Percentiles rank a stretch among this genome's conserved stretches.
Conservation (phyloP, 2,797 vertebrate genomes). For the Spinibarbus caldwelli region DNA sequence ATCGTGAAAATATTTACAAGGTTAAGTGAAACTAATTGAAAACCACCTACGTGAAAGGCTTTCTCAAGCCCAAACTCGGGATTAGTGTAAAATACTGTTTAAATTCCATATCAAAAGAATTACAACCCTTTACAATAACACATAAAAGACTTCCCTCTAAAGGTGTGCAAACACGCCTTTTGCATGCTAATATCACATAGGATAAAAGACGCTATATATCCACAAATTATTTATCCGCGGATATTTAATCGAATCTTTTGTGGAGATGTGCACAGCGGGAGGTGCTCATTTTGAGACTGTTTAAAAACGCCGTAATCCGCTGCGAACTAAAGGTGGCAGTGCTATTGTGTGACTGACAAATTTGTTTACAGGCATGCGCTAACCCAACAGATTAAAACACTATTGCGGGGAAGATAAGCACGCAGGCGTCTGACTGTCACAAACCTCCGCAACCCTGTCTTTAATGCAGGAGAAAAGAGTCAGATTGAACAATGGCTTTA, state of each 20-base stretch:
- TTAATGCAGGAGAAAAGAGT: conserved; percentile 61
- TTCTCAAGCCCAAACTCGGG: conserved; percentile 32
- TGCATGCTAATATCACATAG: conserved; percentile 55
- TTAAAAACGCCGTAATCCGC: conserved; percentile 77
- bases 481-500: conserved; percentile 79
- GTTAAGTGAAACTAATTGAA: conserved; percentile 60
- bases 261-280: conserved; percentile 72
- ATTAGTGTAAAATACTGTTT: conserved; percentile 60
- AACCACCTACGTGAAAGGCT: conserved; percentile 62
- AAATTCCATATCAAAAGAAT: conserved; percentile 51
- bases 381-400: conserved; percentile 83
- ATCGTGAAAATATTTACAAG: conserved; percentile 69
- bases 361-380: conserved; percentile 80
- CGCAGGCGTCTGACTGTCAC: conserved; percentile 72
- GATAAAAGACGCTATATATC: conserved; percentile 25
- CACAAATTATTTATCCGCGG: conserved; percentile 76
- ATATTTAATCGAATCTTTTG: conserved; percentile 81
- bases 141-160: conserved; percentile 39
- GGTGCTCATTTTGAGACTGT: conserved; percentile 61
- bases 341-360: conserved; percentile 80
- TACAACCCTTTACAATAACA: conserved; percentile 60
- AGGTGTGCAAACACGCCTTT: conserved; percentile 40
- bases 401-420: conserved; percentile 76
- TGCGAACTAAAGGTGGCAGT: conserved; percentile 80
- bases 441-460: conserved; percentile 65